A percentile compares a stretch with the other conserved stretches of the same genome.
Evolutionary conservation across 2,888 invertebrate species (phyloP).

Genomic region (Thereva nobilitata): DNA sequence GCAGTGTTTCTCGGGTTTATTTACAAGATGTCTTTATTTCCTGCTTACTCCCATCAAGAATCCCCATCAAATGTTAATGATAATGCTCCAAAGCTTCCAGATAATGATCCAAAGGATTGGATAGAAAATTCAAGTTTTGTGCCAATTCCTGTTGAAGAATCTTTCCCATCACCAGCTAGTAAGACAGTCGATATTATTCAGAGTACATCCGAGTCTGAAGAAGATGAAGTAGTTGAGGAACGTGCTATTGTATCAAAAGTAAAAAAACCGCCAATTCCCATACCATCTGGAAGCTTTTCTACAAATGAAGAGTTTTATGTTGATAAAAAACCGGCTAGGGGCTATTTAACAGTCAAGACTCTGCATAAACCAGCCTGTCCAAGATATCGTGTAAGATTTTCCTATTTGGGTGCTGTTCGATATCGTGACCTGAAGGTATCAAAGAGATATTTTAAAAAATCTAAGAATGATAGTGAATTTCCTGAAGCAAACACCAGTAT

Average conservation of each 20-base stretch:
- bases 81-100: slow-evolving; percentile 4
- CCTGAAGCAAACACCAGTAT: slow-evolving; percentile 41
- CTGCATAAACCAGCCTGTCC: slow-evolving; percentile 69
- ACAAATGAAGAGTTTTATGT: slow-evolving; percentile 62
- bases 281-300: slow-evolving; percentile 47
- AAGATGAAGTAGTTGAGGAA: not conserved
- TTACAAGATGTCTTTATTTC: slow-evolving; percentile 44
- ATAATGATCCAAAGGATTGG: slow-evolving; percentile 39
- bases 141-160: not conserved
- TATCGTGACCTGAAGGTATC: slow-evolving; percentile 18
- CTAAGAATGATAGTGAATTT: slow-evolving; percentile 41
- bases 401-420: slow-evolving; percentile 5
- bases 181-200: not conserved
- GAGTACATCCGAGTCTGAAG: not conserved
- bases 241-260: slow-evolving; percentile 19
- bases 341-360: slow-evolving; percentile 65
- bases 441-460: slow-evolving; percentile 45
- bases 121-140: slow-evolving; percentile 45
- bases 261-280: not conserved
- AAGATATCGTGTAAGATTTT: slow-evolving; percentile 54
- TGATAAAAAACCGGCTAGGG: slow-evolving; percentile 63
- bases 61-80: not conserved
- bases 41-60: slow-evolving; percentile 40
- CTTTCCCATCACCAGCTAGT: not conserved
- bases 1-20: not conserved